phyloP scores from a whole-genome alignment of 2,113 vertebrate species.

The Hypomesus transpacificus region DNA sequence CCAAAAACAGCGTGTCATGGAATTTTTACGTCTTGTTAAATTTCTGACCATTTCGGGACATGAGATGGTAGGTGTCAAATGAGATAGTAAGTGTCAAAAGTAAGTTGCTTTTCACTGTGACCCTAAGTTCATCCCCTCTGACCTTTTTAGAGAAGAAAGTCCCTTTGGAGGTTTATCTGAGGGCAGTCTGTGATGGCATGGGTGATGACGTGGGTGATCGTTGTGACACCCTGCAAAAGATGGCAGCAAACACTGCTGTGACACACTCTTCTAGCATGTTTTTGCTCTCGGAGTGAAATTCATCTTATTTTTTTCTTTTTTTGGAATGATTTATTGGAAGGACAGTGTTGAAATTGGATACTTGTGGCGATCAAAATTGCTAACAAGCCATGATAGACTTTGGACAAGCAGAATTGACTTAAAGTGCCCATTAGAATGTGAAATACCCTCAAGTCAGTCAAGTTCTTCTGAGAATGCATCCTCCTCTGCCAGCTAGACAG shows the following conservation, averaged over 20 bases:
- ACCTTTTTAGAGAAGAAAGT: too few relatives aligned
- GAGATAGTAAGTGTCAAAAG: too few relatives aligned
- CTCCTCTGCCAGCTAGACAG: conserved; percentile 17
- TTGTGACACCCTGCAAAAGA: neutral
- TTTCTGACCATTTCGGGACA: too few relatives aligned
- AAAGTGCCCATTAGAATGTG: conserved; percentile 56
- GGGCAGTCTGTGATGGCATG: too few relatives aligned
- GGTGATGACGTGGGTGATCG: neutral
- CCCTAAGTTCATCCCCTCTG: too few relatives aligned
- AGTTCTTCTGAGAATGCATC: conserved; percentile 36
- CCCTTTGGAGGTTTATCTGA: too few relatives aligned
- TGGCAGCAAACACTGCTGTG: conserved; percentile 20
- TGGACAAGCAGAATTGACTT: conserved; percentile 41
- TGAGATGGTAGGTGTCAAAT: too few relatives aligned
- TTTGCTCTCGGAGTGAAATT: conserved; percentile 23
- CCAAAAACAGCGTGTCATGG: too few relatives aligned
- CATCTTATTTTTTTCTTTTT: conserved; percentile 25
- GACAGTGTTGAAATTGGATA: conserved; percentile 47
- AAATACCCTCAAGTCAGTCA: conserved; percentile 52
- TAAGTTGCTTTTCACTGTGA: too few relatives aligned
- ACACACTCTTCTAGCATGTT: conserved; percentile 33
- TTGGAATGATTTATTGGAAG: conserved; percentile 45
- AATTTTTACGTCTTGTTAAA: too few relatives aligned
- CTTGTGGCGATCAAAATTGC: conserved; percentile 46
- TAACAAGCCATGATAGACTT: conserved; percentile 28